phyloP scores from a whole-genome alignment of 2,888 invertebrate species.

The Deladenus siricidicola region DNA sequence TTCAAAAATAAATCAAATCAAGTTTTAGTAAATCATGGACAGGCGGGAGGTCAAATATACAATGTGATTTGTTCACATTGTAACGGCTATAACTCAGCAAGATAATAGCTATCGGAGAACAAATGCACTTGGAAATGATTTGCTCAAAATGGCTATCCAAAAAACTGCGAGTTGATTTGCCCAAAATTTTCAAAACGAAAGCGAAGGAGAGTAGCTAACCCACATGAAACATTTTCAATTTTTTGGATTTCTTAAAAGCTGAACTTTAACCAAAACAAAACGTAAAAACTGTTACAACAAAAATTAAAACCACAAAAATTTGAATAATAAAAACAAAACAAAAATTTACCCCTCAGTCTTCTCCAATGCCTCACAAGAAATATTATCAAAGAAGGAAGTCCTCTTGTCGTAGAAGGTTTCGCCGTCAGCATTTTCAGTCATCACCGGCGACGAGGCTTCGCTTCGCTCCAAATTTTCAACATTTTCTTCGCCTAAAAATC shows the following conservation, averaged over 20 bases:
- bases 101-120: not conserved
- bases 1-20: not conserved
- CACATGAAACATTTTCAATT: not conserved
- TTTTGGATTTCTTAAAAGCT: not conserved
- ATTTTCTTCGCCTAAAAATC: not conserved
- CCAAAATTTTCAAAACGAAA: not conserved
- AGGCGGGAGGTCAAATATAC: no score
- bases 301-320: not conserved
- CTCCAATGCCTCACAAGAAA: constrained; percentile 80
- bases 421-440: constrained; percentile 10
- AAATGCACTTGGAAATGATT: no score
- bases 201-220: not conserved
- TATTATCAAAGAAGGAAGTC: constrained; percentile 97
- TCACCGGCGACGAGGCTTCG: not conserved
- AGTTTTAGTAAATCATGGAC: no score
- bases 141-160: no score
- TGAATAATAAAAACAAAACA: not conserved
- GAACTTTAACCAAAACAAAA: not conserved
- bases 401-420: constrained; percentile 78
- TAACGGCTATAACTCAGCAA: not conserved
- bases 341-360: constrained; percentile 48
- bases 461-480: constrained; percentile 5
- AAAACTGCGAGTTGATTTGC: no score
- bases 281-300: not conserved
- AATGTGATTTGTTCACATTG: no score